These are phyloP conservation scores for Drosophila nikananu DNA, from an alignment of 1,140 invertebrate genomes.

Conservation along the genomic window DNA sequence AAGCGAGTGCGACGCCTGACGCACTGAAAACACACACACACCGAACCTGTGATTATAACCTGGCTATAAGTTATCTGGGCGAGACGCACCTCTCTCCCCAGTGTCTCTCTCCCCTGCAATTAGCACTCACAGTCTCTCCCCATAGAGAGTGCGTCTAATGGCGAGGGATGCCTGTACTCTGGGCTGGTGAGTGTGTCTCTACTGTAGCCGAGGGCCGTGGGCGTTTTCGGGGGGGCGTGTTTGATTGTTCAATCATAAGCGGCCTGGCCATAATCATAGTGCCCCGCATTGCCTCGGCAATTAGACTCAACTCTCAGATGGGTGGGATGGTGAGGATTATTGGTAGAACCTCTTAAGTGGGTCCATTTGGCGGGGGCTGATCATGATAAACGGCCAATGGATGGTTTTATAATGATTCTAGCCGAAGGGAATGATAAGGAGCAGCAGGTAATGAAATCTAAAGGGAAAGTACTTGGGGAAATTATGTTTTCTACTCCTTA, in stretches of 20 bases:
- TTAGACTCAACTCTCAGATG: conserved; percentile 18
- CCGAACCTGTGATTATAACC: conserved; percentile 56
- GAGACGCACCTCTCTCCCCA: background rate
- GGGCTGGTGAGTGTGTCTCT: background rate
- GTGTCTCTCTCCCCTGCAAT: conserved; percentile 39
- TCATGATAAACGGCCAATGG: conserved; percentile 46
- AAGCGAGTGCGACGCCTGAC: conserved; percentile 46
- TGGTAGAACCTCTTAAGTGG: conserved; percentile 22
- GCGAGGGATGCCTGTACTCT: background rate
- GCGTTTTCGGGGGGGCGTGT: conserved; percentile 64
- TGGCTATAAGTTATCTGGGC: conserved; percentile 3
- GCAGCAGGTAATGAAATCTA: conserved; percentile 1
- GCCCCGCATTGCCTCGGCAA: conserved; percentile 57
- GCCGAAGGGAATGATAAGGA: background rate
- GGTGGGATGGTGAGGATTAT: conserved; percentile 17
- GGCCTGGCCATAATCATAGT: conserved; percentile 62
- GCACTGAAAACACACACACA: conserved; percentile 44
- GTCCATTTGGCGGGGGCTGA: conserved; percentile 41
- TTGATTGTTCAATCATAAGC: conserved; percentile 80
- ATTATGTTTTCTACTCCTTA: too few species aligned
- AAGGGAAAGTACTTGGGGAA: background rate
- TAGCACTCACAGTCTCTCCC: conserved; percentile 28
- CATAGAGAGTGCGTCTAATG: conserved; percentile 49
- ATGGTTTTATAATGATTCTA: conserved; percentile 42
- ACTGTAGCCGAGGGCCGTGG: conserved; percentile 51